Percentiles rank a stretch among this genome's conserved stretches.
Evolutionary conservation across 1,140 invertebrate species (phyloP).

Genomic region (Hylyphantes graminicola): DNA sequence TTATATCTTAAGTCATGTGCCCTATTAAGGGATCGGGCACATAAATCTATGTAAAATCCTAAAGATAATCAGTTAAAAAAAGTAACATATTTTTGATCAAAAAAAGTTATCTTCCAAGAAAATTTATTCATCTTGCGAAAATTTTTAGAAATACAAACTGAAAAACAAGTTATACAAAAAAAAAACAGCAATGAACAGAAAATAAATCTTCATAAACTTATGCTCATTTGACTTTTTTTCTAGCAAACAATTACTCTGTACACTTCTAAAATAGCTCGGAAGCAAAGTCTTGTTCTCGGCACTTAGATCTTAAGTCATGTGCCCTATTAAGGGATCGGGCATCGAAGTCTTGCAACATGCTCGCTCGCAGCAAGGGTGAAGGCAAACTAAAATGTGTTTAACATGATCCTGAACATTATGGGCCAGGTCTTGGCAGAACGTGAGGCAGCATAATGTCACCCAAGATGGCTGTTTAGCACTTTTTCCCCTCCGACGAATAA

Average conservation of each 20-base stretch:
- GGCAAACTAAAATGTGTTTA: slow-evolving; percentile 59
- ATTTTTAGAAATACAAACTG: no score
- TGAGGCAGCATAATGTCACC: slow-evolving; percentile 56
- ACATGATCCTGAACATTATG: slow-evolving; percentile 52
- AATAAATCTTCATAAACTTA: no score
- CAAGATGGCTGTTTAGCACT: slow-evolving; percentile 46
- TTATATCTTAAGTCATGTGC: slow-evolving; percentile 11
- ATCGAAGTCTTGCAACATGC: background rate
- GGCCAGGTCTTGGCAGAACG: slow-evolving; percentile 37
- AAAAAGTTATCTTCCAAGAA: no score
- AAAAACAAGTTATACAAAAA: no score
- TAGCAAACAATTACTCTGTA: slow-evolving; percentile 7
- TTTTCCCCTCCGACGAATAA: slow-evolving; percentile 20
- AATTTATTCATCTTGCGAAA: no score
- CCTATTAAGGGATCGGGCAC: slow-evolving; percentile 13
- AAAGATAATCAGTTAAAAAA: no score
- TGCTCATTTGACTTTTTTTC: background rate
- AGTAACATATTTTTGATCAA: no score
- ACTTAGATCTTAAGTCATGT: slow-evolving; percentile 17
- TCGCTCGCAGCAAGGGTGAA: slow-evolving; percentile 20
- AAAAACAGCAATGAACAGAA: no score
- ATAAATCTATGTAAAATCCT: no score
- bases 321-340: slow-evolving; percentile 9
- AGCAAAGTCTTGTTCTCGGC: slow-evolving; percentile 16
- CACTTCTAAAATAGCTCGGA: background rate